These are phyloP conservation scores for Aelia acuminata DNA, from an alignment of 2,888 invertebrate genomes.

Conservation along the genomic window DNA sequence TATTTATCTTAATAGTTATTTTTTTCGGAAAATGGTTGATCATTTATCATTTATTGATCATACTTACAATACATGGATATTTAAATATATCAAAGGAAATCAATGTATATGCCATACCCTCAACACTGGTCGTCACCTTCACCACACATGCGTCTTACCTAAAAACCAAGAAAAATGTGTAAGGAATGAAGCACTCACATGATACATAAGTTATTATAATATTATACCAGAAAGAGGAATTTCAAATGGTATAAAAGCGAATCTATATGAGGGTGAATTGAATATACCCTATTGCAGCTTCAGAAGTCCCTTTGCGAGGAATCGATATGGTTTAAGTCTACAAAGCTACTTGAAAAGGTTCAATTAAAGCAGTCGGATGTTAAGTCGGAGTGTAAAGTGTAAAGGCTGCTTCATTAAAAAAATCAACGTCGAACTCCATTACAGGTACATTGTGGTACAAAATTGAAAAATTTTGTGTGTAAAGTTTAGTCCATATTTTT, in stretches of 20 bases:
- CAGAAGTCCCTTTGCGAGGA: conserved; percentile 4
- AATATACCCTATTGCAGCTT: not conserved
- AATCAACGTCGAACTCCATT: not conserved
- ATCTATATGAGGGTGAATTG: not conserved
- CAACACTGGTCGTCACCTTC: not conserved
- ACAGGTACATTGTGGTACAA: not conserved
- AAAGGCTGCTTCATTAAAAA: not conserved
- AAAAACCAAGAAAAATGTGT: not conserved
- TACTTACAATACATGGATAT: no score
- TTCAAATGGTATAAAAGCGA: not conserved
- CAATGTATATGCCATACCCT: no score
- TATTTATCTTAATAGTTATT: no score
- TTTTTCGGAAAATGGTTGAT: no score
- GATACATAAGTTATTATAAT: not conserved
- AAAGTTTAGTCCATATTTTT: no score
- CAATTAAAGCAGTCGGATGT: not conserved
- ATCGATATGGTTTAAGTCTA: conserved; percentile 2
- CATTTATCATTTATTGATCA: no score
- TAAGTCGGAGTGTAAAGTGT: no score
- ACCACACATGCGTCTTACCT: not conserved
- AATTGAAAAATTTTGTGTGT: no score
- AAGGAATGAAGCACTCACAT: not conserved
- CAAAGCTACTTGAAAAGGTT: conserved; percentile 26
- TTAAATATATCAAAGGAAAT: no score
- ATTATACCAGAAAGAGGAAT: not conserved